Base-by-base conservation (phyloP, 92 coral and sea anemone species). In the Epizoanthus scotinus region DNA sequence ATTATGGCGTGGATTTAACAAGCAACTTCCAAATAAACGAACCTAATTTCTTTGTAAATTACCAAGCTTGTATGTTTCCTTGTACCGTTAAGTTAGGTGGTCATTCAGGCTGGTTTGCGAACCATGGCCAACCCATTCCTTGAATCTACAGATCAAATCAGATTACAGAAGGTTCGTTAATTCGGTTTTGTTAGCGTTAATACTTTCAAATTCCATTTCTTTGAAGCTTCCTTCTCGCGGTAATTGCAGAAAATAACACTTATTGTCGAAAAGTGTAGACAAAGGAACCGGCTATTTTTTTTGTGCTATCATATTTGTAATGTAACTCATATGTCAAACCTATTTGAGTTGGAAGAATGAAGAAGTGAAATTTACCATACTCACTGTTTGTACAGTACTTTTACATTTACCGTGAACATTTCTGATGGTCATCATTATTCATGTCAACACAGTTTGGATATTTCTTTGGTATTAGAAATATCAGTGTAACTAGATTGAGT, bases 311-410 rank as follows among this genome's bases (percentile, higher is more conserved):
- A 60, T 75, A 12, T 75, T 75, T 75, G 24, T 24, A 21, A 63
- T 63, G 38, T 44, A 38, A 17, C 56, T 40, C 56, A 75, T 21
- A 56, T 75, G 81, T 75, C 81, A 75, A 75, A 31, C 42, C 53
- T 29, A 21, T 75, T 59, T 75, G 81, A 58, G 21, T 60, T 60
- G 20, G 63, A 38, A 21, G 50, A 59, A 59, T 55, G 2, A 21
- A 75, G 62, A 75, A n/a, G 55, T 58, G 81, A 60, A 58, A 58
- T 75, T 75, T 59, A 15, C 52, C 66, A 75, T 59, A 56, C 59
- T 56, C 38, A 2, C 21, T 75, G 68, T 75, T 59, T 38, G 67
- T 38, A 75, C 67, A 59, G 63, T n/a, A 24, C 55, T n/a, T n/a
- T n/a, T 75, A 59, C 20, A n/a, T 60, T 40, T 75, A 60, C 69